Conservation (phyloP, 2,888 invertebrate genomes). For the Cactoblastis cactorum region DNA sequence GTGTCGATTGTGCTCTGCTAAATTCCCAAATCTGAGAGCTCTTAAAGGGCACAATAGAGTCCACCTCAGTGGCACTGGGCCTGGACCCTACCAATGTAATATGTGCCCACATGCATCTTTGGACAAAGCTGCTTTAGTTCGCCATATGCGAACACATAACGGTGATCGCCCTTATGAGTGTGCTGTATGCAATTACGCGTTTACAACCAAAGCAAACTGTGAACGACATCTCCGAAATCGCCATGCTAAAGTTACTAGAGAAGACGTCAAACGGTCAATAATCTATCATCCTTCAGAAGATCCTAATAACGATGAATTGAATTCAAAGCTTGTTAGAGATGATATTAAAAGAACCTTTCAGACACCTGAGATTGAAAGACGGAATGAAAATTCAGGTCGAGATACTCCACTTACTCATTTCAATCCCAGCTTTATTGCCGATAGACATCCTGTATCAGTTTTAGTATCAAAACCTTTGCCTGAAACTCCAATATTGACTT, state of each 20-base stretch:
- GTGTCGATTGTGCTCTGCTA: conserved; percentile 91
- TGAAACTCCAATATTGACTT: conserved; percentile 51
- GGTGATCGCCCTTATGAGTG: conserved; percentile 97
- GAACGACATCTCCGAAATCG: conserved; percentile 96
- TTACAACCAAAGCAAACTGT: conserved; percentile 98
- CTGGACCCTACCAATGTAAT: conserved; percentile 93
- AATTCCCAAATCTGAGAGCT: conserved; percentile 93
- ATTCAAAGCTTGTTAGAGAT: conserved; percentile 73
- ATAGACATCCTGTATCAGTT: conserved; percentile 68
- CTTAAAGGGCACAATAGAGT: conserved; percentile 94
- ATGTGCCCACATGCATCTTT: conserved; percentile 94
- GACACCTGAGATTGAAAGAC: conserved; percentile 71
- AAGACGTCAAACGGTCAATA: conserved; percentile 93
- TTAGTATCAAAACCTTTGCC: conserved; percentile 53
- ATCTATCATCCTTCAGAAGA: conserved; percentile 93
- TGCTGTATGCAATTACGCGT: conserved; percentile 96
- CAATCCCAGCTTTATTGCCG: conserved; percentile 61
- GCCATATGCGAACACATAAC: conserved; percentile 96
- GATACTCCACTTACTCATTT: conserved; percentile 68
- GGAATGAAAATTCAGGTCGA: conserved; percentile 58
- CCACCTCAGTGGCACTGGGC: conserved; percentile 87
- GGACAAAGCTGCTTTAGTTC: conserved; percentile 93
- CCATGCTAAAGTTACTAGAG: conserved; percentile 90
- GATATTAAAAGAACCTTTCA: conserved; percentile 79
- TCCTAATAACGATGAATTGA: conserved; percentile 86